Conservation (phyloP, 2,888 invertebrate species). For the Drosophila putrida region DNA sequence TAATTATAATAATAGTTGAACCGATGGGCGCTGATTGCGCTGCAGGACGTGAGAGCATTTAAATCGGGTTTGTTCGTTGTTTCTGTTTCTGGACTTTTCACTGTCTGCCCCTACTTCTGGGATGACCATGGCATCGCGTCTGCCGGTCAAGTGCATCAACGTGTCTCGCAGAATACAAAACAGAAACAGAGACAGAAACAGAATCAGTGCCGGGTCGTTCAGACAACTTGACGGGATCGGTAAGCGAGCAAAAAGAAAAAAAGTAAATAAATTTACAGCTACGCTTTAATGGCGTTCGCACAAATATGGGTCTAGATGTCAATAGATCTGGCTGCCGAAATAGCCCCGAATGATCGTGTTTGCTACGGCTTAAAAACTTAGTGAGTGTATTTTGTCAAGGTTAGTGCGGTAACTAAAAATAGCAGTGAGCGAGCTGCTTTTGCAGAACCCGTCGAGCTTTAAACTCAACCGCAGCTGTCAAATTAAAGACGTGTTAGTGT, state of each 20-base stretch:
- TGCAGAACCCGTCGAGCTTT: slow-evolving; percentile 46
- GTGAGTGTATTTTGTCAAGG: slow-evolving; percentile 61
- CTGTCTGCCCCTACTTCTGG: slow-evolving; percentile 30
- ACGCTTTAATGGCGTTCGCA: slow-evolving; percentile 46
- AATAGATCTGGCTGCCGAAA: slow-evolving; percentile 54
- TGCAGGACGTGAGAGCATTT: slow-evolving; percentile 71
- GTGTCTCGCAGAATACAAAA: slow-evolving; percentile 22
- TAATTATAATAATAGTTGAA: slow-evolving; percentile 73
- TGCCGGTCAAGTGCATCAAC: slow-evolving; percentile 61
- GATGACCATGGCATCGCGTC: slow-evolving; percentile 54
- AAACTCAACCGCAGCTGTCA: slow-evolving; percentile 70
- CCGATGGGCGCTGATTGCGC: slow-evolving; percentile 71
- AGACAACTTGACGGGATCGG: slow-evolving; percentile 63
- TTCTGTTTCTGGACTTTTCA: slow-evolving; percentile 24
- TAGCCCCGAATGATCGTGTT: slow-evolving; percentile 17
- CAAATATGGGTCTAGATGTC: slow-evolving; percentile 77
- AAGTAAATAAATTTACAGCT: slow-evolving; percentile 67
- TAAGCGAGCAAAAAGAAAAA: slow-evolving; percentile 23
- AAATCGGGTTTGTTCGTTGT: slow-evolving; percentile 33
- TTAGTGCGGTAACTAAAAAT: slow-evolving; percentile 70
- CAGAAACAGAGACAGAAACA: background rate
- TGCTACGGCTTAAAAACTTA: slow-evolving; percentile 45
- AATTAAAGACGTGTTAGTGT: slow-evolving; percentile 63
- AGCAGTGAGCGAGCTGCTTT: slow-evolving; percentile 61
- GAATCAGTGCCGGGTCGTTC: slow-evolving; percentile 9